phyloP scores from a whole-genome alignment of 2,888 invertebrate species.

The Leucania comma region DNA sequence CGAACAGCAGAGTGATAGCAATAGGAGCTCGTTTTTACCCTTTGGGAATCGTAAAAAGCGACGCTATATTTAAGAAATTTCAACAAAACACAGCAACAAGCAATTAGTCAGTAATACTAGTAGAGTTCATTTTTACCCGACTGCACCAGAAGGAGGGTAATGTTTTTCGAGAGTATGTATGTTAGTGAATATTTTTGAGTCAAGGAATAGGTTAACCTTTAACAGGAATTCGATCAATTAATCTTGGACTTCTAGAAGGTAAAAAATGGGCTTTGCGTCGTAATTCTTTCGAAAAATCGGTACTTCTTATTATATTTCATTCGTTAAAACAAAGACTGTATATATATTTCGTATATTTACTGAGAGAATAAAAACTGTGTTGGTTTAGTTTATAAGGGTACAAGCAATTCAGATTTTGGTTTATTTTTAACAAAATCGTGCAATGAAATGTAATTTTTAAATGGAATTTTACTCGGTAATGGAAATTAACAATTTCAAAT shows the following conservation, averaged over 20 bases:
- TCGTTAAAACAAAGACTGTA: not conserved
- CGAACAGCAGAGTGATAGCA: no score
- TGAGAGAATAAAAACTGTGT: slow-evolving; percentile 1
- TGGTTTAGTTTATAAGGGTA: not conserved
- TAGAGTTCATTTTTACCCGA: slow-evolving; percentile 34
- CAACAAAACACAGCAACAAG: slow-evolving; percentile 8
- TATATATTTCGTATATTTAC: slow-evolving; percentile 22
- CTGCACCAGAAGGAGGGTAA: no score
- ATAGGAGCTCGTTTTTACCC: no score
- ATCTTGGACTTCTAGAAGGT: slow-evolving; percentile 56
- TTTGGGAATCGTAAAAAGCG: no score
- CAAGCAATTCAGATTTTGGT: not conserved
- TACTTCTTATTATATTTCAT: slow-evolving; percentile 37
- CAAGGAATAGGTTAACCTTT: slow-evolving; percentile 40
- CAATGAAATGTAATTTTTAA: not conserved
- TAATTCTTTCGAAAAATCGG: slow-evolving; percentile 31
- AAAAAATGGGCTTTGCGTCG: slow-evolving; percentile 57
- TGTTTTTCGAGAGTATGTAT: no score
- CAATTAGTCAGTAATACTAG: slow-evolving; percentile 38
- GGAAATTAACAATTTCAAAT: not conserved
- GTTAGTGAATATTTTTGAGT: slow-evolving; percentile 38
- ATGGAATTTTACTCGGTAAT: not conserved
- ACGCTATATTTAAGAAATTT: slow-evolving; percentile 8
- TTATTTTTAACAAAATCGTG: not conserved
- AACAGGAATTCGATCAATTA: slow-evolving; percentile 60